Evolutionary conservation across 2,797 vertebrate species (phyloP).

Genomic region (Acanthurus tractus): DNA sequence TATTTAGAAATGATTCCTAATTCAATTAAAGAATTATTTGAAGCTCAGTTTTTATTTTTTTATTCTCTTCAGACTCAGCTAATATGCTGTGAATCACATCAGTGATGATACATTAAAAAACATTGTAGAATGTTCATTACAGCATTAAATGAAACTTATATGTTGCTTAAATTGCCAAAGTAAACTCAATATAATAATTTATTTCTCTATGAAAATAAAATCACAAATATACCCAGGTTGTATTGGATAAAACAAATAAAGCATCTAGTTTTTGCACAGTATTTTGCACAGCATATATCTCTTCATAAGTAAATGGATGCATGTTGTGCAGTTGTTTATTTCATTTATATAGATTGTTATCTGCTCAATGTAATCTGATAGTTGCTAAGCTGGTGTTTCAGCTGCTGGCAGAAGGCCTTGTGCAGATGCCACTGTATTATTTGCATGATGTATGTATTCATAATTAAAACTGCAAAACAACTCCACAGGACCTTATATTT

Average conservation of each 20-base stretch:
- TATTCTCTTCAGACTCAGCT: neutral
- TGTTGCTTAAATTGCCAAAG: conserved; percentile 5
- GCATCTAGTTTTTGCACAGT: neutral
- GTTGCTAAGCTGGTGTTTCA: conserved; percentile 31
- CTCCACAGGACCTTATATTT: conserved; percentile 10
- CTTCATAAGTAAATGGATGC: conserved; percentile 19
- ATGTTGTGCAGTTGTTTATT: conserved; percentile 35
- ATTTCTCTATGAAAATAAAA: neutral
- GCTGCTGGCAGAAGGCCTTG: conserved; percentile 36
- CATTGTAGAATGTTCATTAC: neutral
- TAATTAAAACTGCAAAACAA: neutral
- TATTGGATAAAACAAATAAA: neutral
- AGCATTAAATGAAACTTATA: neutral
- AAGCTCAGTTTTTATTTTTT: neutral
- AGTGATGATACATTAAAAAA: conserved; percentile 3
- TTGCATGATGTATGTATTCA: conserved; percentile 22
- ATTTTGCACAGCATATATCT: conserved; percentile 20
- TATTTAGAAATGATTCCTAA: neutral
- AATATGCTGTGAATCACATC: neutral
- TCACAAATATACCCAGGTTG: neutral
- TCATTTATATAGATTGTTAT: conserved; percentile 20
- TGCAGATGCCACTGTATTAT: conserved; percentile 35
- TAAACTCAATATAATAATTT: conserved; percentile 1
- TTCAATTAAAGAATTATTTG: neutral
- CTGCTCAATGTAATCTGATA: conserved; percentile 45